Conservation (phyloP, 2,888 invertebrate genomes). For the Phania funesta region DNA sequence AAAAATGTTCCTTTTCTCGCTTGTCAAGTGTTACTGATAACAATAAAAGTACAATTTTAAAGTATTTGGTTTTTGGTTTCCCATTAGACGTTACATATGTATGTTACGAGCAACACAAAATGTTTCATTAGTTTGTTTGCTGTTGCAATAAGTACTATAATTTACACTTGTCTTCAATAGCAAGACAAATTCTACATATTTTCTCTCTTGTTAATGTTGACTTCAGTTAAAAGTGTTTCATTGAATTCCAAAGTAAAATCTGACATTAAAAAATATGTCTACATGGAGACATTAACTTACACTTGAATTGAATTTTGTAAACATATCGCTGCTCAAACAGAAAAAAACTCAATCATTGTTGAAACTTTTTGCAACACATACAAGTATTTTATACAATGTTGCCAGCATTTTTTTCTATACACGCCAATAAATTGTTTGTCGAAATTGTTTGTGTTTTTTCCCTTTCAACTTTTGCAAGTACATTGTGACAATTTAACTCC, state of each 20-base stretch:
- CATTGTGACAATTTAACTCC: constrained; percentile 56
- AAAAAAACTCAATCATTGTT: too few species aligned
- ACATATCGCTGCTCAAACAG: neutral
- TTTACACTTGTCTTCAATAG: neutral
- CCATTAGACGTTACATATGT: too few species aligned
- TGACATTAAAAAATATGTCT: constrained; percentile 16
- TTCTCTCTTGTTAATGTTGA: constrained; percentile 1
- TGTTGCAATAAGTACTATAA: neutral
- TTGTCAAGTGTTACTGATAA: too few species aligned
- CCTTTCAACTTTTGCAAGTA: too few species aligned
- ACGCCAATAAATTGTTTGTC: too few species aligned
- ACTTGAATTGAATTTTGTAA: neutral
- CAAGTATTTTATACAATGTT: too few species aligned
- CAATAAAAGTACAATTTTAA: too few species aligned
- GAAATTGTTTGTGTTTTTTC: too few species aligned
- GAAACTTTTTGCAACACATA: neutral
- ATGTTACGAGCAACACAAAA: neutral
- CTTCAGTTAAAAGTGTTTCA: constrained; percentile 18
- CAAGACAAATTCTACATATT: constrained; percentile 23
- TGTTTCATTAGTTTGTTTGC: neutral
- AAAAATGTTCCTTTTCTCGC: too few species aligned
- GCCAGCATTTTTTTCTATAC: too few species aligned
- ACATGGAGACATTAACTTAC: neutral
- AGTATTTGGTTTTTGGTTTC: neutral
- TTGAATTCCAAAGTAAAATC: constrained; percentile 16